Base-by-base conservation (phyloP, 2,797 vertebrate genomes). In the Pseudopleuronectes americanus region DNA sequence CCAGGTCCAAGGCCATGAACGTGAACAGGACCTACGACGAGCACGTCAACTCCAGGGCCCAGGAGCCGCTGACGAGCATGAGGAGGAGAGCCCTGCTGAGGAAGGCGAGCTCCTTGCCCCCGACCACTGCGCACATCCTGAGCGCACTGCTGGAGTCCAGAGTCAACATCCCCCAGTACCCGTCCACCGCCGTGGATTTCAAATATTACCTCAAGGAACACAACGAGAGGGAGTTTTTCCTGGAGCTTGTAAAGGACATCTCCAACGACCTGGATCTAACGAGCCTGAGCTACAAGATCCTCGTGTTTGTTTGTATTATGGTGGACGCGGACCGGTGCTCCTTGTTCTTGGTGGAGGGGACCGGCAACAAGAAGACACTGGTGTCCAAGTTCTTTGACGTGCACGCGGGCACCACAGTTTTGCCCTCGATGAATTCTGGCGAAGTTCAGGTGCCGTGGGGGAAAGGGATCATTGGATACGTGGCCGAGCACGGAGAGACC, bases 391-490 rank as follows among this genome's bases (percentile, higher is more conserved):
- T 99, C 93, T 99, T 99, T 78, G 98, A 99, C 77, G 97, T 99
- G 76, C 98, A 98, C 53, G 97, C 96, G 4, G 97, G 97, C 9
- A 99, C 96, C 64, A 96, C 97, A 0, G 90, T 98, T 61, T 89
- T 99, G n/a, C 97, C 97, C 53, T 97, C 95, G 26, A 94, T 95
- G 84, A 95, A 97, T 90, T 96, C 96, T 67, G 95, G 96, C 64
- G 97, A 99, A 89, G 97, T 99, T 73, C 98, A 99, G 86, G 97
- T 99, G 84, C 98, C 97, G 19, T 99, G 98, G 98, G 98, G 97
- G 43, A 99, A 99, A 91, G 98, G 98, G 4, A 98, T 99, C 89
- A 97, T 99, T 81, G 98, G 98, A 85, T 98, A 99, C 74, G 98
- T 99, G 74, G 97, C 97, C 8, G 97, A 99, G 68, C 97, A 99